Evolutionary conservation across 2,113 vertebrate genomes (phyloP).

Genomic region (Tachycineta bicolor): DNA sequence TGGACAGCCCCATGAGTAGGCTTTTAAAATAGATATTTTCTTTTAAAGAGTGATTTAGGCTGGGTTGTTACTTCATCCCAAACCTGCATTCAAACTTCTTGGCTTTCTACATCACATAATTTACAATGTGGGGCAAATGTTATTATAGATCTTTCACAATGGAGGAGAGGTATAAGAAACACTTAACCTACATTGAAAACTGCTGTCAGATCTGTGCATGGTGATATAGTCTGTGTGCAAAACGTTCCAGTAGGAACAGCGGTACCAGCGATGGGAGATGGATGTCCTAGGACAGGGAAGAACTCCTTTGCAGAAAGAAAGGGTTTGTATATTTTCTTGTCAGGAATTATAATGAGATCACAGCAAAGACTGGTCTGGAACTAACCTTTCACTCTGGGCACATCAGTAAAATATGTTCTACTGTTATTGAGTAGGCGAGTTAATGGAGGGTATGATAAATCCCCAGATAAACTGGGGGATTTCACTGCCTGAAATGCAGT

Average conservation of each 20-base stretch:
- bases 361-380: not conserved
- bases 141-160: not conserved
- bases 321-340: not conserved
- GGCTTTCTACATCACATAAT: not conserved
- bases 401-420: not conserved
- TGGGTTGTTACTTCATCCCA: not conserved
- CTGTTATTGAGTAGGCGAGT: not conserved
- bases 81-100: not conserved
- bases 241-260: not conserved
- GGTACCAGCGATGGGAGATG: not conserved
- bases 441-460: not conserved
- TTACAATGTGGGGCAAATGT: not conserved
- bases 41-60: not conserved
- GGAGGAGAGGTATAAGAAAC: not conserved
- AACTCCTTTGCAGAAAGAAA: not conserved
- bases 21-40: not conserved
- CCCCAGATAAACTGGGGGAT: not conserved
- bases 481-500: not conserved
- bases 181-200: not conserved
- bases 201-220: not conserved
- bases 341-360: not conserved
- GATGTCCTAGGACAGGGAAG: not conserved
- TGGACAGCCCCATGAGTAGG: not conserved
- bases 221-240: rapidly evolving
- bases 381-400: not conserved